Evolutionary conservation across 2,113 vertebrate species (phyloP).

Genomic region (Elephas maximus): DNA sequence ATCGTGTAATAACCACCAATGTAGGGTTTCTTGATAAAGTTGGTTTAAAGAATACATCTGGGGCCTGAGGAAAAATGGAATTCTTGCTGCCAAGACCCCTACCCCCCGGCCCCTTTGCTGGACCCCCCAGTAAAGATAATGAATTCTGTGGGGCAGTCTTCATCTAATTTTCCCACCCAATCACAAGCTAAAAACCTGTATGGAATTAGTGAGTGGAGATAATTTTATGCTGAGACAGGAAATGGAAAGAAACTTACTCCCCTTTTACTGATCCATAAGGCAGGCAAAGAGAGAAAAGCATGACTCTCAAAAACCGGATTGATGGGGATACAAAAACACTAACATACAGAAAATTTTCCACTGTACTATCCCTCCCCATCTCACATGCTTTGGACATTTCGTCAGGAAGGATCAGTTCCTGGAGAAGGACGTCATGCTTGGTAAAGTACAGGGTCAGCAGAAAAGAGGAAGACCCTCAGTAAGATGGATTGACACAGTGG

Average conservation of each 20-base stretch:
- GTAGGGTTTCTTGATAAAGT: not conserved
- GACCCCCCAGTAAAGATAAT: not conserved
- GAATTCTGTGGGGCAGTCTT: too few relatives aligned
- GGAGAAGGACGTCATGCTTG: too few relatives aligned
- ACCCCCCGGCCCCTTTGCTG: not conserved
- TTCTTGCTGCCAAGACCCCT: not conserved
- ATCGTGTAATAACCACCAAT: not conserved
- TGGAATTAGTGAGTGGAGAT: accelerated
- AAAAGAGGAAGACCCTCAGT: too few relatives aligned
- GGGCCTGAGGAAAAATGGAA: not conserved
- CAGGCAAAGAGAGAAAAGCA: not conserved
- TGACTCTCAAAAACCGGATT: not conserved
- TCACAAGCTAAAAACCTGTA: not conserved
- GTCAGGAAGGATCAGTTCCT: too few relatives aligned
- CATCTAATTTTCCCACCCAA: not conserved
- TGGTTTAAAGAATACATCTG: not conserved
- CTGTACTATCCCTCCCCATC: accelerated
- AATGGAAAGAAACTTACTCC: not conserved
- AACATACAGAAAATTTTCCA: not conserved
- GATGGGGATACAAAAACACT: not conserved
- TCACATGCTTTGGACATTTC: too few relatives aligned
- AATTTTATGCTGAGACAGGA: not conserved
- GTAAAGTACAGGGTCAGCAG: too few relatives aligned
- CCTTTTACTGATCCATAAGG: not conserved
- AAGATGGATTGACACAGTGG: too few relatives aligned